These are phyloP conservation scores for Halcyon leucocephala DNA, from an alignment of 2,797 vertebrate species.

Conservation along the genomic window DNA sequence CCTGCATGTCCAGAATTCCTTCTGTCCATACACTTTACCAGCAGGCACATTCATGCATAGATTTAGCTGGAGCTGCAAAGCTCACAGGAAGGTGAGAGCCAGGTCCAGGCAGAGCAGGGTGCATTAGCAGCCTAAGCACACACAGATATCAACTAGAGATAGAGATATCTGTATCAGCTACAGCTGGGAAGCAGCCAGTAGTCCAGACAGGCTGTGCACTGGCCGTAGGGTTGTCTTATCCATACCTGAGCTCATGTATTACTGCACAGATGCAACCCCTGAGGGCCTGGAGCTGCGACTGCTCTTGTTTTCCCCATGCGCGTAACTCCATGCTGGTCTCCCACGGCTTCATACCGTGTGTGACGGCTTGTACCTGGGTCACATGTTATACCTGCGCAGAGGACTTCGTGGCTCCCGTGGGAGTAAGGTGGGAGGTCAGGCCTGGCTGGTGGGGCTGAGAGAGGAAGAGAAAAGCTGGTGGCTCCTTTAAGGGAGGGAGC, in stretches of 20 bases:
- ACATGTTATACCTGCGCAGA: background rate
- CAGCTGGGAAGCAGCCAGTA: background rate
- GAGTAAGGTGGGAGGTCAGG: background rate
- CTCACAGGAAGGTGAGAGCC: background rate
- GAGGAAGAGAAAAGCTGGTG: background rate
- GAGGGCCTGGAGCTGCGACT: background rate
- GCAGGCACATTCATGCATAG: background rate
- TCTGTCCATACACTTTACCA: background rate
- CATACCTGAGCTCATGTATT: background rate
- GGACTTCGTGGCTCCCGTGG: background rate
- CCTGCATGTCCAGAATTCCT: background rate
- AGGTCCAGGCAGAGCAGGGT: background rate
- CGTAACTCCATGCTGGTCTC: background rate
- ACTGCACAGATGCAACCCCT: background rate
- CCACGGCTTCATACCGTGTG: background rate
- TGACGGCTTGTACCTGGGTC: background rate
- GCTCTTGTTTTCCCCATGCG: background rate
- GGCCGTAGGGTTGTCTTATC: background rate
- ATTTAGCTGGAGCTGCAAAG: background rate
- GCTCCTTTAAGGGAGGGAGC: constrained; percentile 59
- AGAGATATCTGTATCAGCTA: background rate
- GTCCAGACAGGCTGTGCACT: background rate
- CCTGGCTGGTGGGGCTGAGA: background rate
- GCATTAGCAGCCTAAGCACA: background rate
- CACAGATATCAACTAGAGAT: background rate